Evolutionary conservation across 2,113 vertebrate genomes (phyloP), one percentile per base, ranked within the genome.

Genomic region (Corythaeola cristata): DNA sequence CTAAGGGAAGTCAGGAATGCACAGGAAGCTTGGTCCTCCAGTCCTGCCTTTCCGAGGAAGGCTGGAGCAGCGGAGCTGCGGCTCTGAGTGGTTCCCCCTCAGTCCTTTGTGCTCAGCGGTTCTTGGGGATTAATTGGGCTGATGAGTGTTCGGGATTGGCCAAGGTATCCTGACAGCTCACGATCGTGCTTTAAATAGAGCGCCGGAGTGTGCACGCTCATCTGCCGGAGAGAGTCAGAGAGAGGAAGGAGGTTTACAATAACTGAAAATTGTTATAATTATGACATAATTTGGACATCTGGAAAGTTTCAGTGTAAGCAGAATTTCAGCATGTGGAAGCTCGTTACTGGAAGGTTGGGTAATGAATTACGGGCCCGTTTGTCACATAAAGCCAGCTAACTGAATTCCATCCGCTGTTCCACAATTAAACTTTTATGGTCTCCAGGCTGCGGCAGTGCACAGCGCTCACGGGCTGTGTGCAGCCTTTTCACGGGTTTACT

Each of bases 271-370:
- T 93, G 83, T 93, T 69, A 39, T 76, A 83, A 88, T 93, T 95
- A 92, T 88, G 90, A 82, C 94, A 93, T 79, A 86, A 89, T 92
- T 95, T 93, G 80, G 86, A 92, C 95, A 98, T 91, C 81, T 82
- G 96, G 96, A 50, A 92, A 62, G 79, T 90, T 96, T 78, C 63
- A 23, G 85, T 12, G 47, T 96, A 87, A 94, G 94, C 93, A 96
- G 59, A 74, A 76, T 58, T 72, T 86, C 66, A 91, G 86, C 77
- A 15, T 81, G 80, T 69, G 60, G 91, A 72, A 71, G 90, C 95
- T 93, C 37, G 53, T 85, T 94, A 77, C 69, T 55, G 67, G 89
- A 13, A 53, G 52, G 80, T 80, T 90, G 93, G 67, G 73, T 85
- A 87, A 84, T 75, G 90, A 95, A 90, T 96, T 75, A 87, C 0